These are phyloP conservation scores for Saturnia japonica DNA, from an alignment of 2,888 invertebrate species.

Conservation along the genomic window DNA sequence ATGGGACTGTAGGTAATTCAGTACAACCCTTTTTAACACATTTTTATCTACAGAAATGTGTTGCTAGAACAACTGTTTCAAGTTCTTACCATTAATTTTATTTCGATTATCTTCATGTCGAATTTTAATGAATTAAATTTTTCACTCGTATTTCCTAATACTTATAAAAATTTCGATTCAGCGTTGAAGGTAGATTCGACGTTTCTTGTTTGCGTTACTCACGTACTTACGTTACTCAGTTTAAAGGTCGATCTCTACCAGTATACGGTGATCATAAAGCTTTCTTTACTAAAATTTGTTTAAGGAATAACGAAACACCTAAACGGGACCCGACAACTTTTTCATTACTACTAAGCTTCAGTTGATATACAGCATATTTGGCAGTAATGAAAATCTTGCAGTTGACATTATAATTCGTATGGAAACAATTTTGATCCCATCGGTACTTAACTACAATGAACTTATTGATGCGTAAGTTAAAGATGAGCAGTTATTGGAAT, in stretches of 20 bases:
- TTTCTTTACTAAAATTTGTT: not conserved
- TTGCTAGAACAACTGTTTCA: not conserved
- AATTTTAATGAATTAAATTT: not conserved
- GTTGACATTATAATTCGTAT: too few relatives aligned
- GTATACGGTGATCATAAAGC: not conserved
- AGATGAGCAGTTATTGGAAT: too few relatives aligned
- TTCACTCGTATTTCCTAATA: too few relatives aligned
- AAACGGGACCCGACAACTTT: not conserved
- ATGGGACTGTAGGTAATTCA: constrained; percentile 9
- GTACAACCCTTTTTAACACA: constrained; percentile 3
- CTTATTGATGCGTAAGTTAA: too few relatives aligned
- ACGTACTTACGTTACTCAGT: not conserved
- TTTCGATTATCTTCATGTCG: not conserved
- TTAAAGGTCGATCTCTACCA: not conserved
- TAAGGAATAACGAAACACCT: not conserved
- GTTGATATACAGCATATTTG: not conserved
- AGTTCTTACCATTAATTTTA: not conserved
- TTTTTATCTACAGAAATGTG: not conserved
- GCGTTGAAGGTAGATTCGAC: not conserved
- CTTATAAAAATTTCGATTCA: too few relatives aligned
- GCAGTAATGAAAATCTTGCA: too few relatives aligned
- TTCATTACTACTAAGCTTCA: not conserved
- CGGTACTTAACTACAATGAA: too few relatives aligned
- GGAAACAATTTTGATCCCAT: too few relatives aligned
- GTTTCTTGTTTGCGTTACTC: not conserved